Evolutionary conservation across 2,888 invertebrate species (phyloP).

Genomic region (Zygothrica quintamaculata): DNA sequence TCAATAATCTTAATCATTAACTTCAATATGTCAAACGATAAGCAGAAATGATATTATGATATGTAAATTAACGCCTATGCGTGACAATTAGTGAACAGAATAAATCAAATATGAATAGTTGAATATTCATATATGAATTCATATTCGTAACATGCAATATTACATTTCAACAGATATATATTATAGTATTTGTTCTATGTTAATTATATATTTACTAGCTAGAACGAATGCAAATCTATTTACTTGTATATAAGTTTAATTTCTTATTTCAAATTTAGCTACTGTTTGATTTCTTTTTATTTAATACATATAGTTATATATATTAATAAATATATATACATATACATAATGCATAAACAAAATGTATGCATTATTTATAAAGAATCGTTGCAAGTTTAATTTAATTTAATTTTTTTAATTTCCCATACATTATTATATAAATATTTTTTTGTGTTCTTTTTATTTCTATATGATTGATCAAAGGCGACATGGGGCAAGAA

Average conservation of each 20-base stretch:
- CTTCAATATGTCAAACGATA: background rate
- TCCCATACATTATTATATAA: slow-evolving; percentile 44
- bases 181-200: too few species aligned
- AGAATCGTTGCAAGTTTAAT: background rate
- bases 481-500: slow-evolving; percentile 23
- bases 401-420: slow-evolving; percentile 7
- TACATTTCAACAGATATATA: too few species aligned
- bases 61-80: background rate
- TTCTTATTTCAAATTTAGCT: too few species aligned
- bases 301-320: too few species aligned
- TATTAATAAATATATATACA: slow-evolving; percentile 3
- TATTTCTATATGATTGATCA: slow-evolving; percentile 42
- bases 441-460: slow-evolving; percentile 23
- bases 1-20: too few species aligned
- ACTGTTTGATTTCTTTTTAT: background rate
- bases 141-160: background rate
- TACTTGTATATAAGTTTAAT: too few species aligned
- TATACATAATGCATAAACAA: too few species aligned
- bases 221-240: slow-evolving; percentile 5
- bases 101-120: slow-evolving; percentile 27
- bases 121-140: slow-evolving; percentile 12
- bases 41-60: background rate
- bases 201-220: background rate
- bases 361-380: slow-evolving; percentile 38
- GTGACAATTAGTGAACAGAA: slow-evolving; percentile 25